Conservation (phyloP, 2,113 vertebrate genomes). For the Oryzias javanicus region DNA sequence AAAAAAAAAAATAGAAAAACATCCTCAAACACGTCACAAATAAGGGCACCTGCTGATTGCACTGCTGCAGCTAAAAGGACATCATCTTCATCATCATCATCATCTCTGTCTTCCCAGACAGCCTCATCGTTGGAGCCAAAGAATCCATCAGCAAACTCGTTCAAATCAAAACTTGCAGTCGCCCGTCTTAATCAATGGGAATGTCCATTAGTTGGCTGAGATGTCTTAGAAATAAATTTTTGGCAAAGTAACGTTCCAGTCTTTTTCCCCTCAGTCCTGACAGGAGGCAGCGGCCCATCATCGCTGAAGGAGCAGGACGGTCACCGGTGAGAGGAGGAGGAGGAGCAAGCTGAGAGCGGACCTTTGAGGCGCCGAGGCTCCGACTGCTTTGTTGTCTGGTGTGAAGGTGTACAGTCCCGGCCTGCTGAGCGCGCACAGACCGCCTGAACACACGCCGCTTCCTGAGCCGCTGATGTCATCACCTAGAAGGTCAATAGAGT, state of each 20-base stretch:
- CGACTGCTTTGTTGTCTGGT: slow-evolving; percentile 77
- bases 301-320: slow-evolving; percentile 77
- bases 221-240: slow-evolving; percentile 44
- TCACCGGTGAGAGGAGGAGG: slow-evolving; percentile 71
- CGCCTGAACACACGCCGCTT: slow-evolving; percentile 85
- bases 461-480: slow-evolving; percentile 93
- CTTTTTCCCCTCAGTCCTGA: slow-evolving; percentile 31
- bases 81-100: slow-evolving; percentile 17
- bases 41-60: slow-evolving; percentile 31
- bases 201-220: slow-evolving; percentile 44
- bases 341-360: slow-evolving; percentile 57
- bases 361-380: slow-evolving; percentile 43
- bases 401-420: slow-evolving; percentile 77
- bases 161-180: slow-evolving; percentile 35
- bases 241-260: slow-evolving; percentile 59
- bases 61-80: slow-evolving; percentile 35
- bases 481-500: slow-evolving; percentile 66
- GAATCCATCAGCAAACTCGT: slow-evolving; percentile 35
- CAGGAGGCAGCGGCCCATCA: slow-evolving; percentile 71
- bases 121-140: slow-evolving; percentile 13
- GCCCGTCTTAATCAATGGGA: slow-evolving; percentile 39
- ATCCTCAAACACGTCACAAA: slow-evolving; percentile 38
- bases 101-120: background rate
- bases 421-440: slow-evolving; percentile 71
- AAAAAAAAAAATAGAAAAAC: slow-evolving; percentile 17